These are phyloP conservation scores for chimpanzee (Pan troglodytes) DNA, from an alignment of 2,113 vertebrate genomes.

Conservation along the genomic window NHGRI_mPanTro3-v2.1_pri NC_072408.2:20545501-20546000, in stretches of 20 bases:
- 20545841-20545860: background rate
- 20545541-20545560: background rate
- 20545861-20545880: background rate
- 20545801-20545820: background rate
- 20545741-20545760: background rate
- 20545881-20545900: fast-evolving
- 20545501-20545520: fast-evolving
- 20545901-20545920: fast-evolving
- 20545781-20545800: background rate
- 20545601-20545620: background rate
- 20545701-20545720: background rate
- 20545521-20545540: background rate
- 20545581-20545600: too few species aligned
- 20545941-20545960: background rate
- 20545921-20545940: background rate
- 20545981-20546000: fast-evolving
- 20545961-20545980: background rate
- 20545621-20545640: background rate
- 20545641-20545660: background rate
- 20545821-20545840: background rate
- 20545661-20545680: background rate
- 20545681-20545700: fast-evolving
- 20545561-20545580: background rate
- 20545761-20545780: background rate
- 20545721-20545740: background rate